These are phyloP conservation scores for Clarias pachynema DNA, from an alignment of 2,797 vertebrate species.

Conservation along the genomic window DNA sequence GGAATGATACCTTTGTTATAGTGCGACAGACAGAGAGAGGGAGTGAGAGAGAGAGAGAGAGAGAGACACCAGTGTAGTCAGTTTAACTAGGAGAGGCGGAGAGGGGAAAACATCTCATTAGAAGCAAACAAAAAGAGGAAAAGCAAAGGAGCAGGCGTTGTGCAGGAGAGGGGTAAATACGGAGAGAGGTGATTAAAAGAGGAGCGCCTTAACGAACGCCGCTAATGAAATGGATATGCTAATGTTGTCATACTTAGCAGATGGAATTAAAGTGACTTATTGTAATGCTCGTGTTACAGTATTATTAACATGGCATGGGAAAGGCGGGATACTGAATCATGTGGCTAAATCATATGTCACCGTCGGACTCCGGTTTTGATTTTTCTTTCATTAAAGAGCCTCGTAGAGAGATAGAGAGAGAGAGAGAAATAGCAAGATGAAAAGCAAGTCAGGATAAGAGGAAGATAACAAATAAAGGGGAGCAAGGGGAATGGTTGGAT, in stretches of 20 bases:
- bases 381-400: slow-evolving; percentile 13
- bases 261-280: slow-evolving; percentile 99
- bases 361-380: slow-evolving; percentile 43
- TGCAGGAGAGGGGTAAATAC: slow-evolving; percentile 83
- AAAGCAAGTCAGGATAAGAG: background rate
- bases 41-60: slow-evolving; percentile 62
- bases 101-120: slow-evolving; percentile 83
- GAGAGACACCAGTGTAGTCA: background rate
- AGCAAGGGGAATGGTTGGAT: background rate
- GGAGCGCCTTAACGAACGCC: slow-evolving; percentile 89
- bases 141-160: slow-evolving; percentile 86
- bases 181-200: slow-evolving; percentile 96
- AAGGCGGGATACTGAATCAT: slow-evolving; percentile 85
- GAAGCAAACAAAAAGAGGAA: slow-evolving; percentile 80
- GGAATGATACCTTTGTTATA: slow-evolving; percentile 81
- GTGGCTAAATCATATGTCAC: slow-evolving; percentile 78
- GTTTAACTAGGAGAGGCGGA: slow-evolving; percentile 44
- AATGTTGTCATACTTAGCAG: slow-evolving; percentile 99
- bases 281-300: slow-evolving; percentile 99
- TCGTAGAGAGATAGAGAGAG: background rate
- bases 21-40: slow-evolving; percentile 79
- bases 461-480: slow-evolving; percentile 1
- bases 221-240: slow-evolving; percentile 99
- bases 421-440: background rate
- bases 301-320: slow-evolving; percentile 91